Percentiles rank a stretch among this genome's conserved stretches.
phyloP scores from a whole-genome alignment of 2,888 invertebrate species.

The Abrostola triplasia region DNA sequence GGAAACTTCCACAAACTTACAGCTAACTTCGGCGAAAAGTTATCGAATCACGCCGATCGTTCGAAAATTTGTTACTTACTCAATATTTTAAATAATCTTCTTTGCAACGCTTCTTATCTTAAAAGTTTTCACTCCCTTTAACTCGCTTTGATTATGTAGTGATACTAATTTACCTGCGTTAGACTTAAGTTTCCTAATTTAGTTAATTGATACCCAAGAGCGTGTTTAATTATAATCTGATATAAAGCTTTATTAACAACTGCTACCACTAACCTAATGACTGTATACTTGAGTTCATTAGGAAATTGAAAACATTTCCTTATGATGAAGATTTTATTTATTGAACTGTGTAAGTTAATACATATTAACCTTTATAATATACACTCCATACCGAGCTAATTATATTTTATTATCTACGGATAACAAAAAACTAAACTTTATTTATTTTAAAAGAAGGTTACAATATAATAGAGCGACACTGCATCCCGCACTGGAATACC shows the following conservation, averaged over 20 bases:
- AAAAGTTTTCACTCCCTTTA: constrained; percentile 67
- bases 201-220: constrained; percentile 47
- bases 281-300: no score
- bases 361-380: no score
- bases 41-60: constrained; percentile 85
- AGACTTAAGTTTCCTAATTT: constrained; percentile 38
- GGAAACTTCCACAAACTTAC: constrained; percentile 77
- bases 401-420: no score
- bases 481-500: no score
- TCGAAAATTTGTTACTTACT: constrained; percentile 84
- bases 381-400: no score
- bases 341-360: no score
- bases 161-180: constrained; percentile 54
- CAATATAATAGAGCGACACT: no score
- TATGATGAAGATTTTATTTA: no score
- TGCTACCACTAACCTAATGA: background rate
- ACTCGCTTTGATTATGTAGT: constrained; percentile 55
- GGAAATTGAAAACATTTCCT: no score
- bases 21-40: constrained; percentile 78
- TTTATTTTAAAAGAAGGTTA: no score
- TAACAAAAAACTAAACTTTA: no score
- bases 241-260: background rate
- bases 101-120: constrained; percentile 76
- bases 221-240: constrained; percentile 33
- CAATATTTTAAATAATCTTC: constrained; percentile 84